Base-by-base conservation (phyloP, 2,797 vertebrate genomes). In the Chelon auratus region DNA sequence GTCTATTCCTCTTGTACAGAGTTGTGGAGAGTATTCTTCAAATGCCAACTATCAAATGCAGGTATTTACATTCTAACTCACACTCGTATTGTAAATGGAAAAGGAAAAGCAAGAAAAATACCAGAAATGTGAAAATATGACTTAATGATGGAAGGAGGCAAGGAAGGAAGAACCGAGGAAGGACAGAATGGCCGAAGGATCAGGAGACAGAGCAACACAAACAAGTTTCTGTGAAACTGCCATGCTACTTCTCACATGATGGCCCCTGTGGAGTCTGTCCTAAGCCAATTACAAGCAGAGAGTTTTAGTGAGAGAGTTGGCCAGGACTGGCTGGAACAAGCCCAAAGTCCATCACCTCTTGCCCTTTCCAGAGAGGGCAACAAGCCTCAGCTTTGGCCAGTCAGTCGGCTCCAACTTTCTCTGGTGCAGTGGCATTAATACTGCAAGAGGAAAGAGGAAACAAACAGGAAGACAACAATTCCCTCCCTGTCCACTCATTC, bases 291-390 rank as follows among this genome's bases (percentile, higher is more conserved):
- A 93, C 90, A 88, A 86, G 89, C 75, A 72, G 79, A 79, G 82
- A 90, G 81, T 83, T 89, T 89, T 82, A 90, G 89, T 86, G 81
- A 53, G 89, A 89, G 90, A 91, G 90, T 81, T 84, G 86, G 89
- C 86, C 76, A 85, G 79, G 86, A 87, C 87, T 15, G 64, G 58
- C 84, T 93, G 89, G 90, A 93, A 92, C 84, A 71, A 89, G 85
- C 82, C 90, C 90, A 88, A 90, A 92, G 91, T 91, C 89, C 81
- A 90, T 91, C 91, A 92, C 91, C 91, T 93, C 79, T 86, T 93
- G 90, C 81, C 91, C 91, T 93, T 92, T 92, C 48, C 83, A 87
- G 87, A 81, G 89, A 91, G 87, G 89, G 87, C 89, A 93, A 87
- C 85, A 76, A 91, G 87, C 89, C 75, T 75, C 56, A 82, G 86